These are phyloP conservation scores for Bombus pascuorum DNA, from an alignment of 1,140 invertebrate species.

Conservation along the genomic window DNA sequence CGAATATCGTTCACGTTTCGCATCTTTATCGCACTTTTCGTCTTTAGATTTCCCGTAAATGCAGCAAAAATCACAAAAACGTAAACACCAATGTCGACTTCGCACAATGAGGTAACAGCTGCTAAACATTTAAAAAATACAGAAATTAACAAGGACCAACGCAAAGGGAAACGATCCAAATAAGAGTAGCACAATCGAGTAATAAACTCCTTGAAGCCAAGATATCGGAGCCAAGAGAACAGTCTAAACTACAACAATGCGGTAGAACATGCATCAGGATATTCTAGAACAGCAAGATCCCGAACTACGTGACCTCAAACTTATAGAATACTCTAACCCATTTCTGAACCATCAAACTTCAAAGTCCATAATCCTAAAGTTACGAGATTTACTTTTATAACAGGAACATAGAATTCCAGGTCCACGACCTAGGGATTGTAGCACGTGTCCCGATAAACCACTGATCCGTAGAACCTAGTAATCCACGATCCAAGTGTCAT, in stretches of 20 bases:
- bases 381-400: background rate
- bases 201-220: background rate
- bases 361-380: background rate
- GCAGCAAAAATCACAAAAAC: no score
- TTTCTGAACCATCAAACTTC: background rate
- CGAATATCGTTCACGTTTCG: no score
- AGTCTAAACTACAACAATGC: background rate
- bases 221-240: background rate
- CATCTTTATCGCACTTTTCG: no score
- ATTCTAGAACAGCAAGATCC: background rate
- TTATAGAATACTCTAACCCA: background rate
- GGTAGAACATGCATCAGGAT: background rate
- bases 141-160: background rate
- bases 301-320: background rate
- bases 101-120: no score
- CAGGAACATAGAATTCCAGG: background rate
- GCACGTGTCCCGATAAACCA: background rate
- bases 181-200: background rate
- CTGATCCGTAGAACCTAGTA: background rate
- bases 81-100: no score
- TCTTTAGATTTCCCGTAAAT: no score
- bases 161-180: background rate
- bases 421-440: background rate
- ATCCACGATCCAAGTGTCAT: background rate
- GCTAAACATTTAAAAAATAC: background rate